Conservation (phyloP, 1,140 invertebrate species). For the Macrotrachela quadricornifera region DNA sequence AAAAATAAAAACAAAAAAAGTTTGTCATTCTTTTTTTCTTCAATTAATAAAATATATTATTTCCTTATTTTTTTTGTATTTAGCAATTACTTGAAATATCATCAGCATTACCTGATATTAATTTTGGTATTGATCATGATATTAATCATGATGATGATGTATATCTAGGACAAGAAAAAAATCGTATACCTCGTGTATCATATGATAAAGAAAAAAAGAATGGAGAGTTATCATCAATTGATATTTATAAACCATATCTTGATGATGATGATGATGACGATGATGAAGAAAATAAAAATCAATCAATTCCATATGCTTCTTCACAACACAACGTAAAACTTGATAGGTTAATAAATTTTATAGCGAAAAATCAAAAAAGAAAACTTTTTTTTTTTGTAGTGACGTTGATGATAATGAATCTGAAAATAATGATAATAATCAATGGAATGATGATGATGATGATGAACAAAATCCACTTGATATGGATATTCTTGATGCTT, state of each 20-base stretch:
- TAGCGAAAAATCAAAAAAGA: too few species aligned
- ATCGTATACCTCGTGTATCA: background rate
- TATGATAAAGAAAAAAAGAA: background rate
- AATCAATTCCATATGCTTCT: conserved; percentile 27
- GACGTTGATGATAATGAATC: conserved; percentile 27
- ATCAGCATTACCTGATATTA: conserved; percentile 4
- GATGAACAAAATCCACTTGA: conserved; percentile 12
- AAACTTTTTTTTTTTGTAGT: background rate
- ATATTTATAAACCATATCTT: background rate
- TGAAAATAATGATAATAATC: conserved; percentile 17
- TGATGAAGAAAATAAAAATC: conserved; percentile 12
- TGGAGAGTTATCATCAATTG: background rate
- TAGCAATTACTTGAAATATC: conserved; percentile 5
- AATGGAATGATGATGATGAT: conserved; percentile 6
- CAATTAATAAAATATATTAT: background rate
- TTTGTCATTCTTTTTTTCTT: conserved; percentile 9
- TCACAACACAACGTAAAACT: conserved; percentile 14
- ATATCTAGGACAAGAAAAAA: background rate
- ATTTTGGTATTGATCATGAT: conserved; percentile 8
- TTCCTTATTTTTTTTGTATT: too few species aligned
- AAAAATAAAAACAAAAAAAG: conserved; percentile 24
- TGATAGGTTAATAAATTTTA: too few species aligned
- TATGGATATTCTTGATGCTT: conserved; percentile 10
- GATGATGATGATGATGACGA: conserved; percentile 6
- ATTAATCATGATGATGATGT: background rate